Percentiles rank a stretch among this genome's conserved stretches.
These are phyloP conservation scores for Tricholauxania praeusta DNA, from an alignment of 2,888 invertebrate genomes.

Conservation along the genomic window DNA sequence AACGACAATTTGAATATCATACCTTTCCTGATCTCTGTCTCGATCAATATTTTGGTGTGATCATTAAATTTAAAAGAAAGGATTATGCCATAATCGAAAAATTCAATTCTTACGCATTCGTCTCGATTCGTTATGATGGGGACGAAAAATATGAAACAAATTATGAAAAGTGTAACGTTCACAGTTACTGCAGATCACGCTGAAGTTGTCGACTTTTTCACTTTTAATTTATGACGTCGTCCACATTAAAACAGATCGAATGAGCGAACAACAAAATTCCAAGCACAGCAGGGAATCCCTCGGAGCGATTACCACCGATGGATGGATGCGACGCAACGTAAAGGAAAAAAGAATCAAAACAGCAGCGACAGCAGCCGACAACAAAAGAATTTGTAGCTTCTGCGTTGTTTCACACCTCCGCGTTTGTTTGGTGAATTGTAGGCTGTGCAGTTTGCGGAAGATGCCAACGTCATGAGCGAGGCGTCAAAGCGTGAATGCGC, in stretches of 20 bases:
- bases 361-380: not conserved
- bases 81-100: slow-evolving; percentile 29
- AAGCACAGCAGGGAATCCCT: slow-evolving; percentile 38
- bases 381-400: slow-evolving; percentile 31
- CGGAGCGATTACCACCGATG: not conserved
- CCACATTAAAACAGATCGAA: slow-evolving; percentile 31
- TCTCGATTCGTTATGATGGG: slow-evolving; percentile 26
- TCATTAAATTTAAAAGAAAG: slow-evolving; percentile 37
- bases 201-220: not conserved
- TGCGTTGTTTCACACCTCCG: slow-evolving; percentile 36
- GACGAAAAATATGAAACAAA: no score
- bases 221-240: slow-evolving; percentile 36
- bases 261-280: slow-evolving; percentile 34
- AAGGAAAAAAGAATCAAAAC: not conserved
- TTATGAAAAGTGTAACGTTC: no score
- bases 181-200: no score
- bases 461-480: not conserved
- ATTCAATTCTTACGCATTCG: slow-evolving; percentile 29
- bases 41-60: slow-evolving; percentile 33
- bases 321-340: not conserved
- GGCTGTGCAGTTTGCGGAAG: not conserved
- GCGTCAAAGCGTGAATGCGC: not conserved
- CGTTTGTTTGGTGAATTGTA: not conserved
- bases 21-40: not conserved
- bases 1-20: no score